A percentile compares a stretch with the other conserved stretches of the same genome.
phyloP scores from a whole-genome alignment of 2,888 invertebrate species.

The Criorhina ranunculi region DNA sequence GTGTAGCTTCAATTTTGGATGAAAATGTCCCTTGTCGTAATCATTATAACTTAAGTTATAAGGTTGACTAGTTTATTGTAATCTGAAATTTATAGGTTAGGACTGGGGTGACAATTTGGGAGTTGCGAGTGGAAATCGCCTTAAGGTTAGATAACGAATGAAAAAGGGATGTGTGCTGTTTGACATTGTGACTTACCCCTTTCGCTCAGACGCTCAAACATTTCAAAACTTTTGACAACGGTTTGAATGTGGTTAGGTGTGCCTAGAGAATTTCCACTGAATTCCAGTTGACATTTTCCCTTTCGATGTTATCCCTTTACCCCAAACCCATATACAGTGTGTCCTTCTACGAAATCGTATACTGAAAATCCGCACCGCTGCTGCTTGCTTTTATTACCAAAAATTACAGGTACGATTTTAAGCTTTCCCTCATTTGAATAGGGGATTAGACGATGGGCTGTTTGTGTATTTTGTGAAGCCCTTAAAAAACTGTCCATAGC shows the following conservation, averaged over 20 bases:
- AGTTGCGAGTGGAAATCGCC: neutral
- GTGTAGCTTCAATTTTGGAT: neutral
- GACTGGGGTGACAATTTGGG: constrained; percentile 5
- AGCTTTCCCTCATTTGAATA: constrained; percentile 52
- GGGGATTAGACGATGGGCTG: constrained; percentile 52
- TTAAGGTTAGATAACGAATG: neutral
- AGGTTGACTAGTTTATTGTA: constrained; percentile 27
- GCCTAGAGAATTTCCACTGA: neutral
- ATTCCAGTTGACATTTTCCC: constrained; percentile 24
- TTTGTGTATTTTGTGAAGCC: constrained; percentile 44
- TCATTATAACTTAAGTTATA: constrained; percentile 20
- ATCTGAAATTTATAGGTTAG: constrained; percentile 19
- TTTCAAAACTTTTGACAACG: neutral
- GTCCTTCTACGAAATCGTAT: constrained; percentile 31
- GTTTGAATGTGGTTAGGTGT: constrained; percentile 22
- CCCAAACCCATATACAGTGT: constrained; percentile 1
- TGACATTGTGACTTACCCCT: neutral
- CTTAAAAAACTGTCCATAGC: constrained; percentile 52
- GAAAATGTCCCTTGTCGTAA: constrained; percentile 1
- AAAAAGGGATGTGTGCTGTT: neutral
- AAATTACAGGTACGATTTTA: constrained; percentile 51
- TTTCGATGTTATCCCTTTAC: constrained; percentile 8
- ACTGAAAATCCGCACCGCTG: constrained; percentile 31
- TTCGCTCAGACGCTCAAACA: neutral
- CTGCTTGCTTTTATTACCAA: constrained; percentile 36